phyloP scores from a whole-genome alignment of 2,113 vertebrate species.

The Petromus typicus region DNA sequence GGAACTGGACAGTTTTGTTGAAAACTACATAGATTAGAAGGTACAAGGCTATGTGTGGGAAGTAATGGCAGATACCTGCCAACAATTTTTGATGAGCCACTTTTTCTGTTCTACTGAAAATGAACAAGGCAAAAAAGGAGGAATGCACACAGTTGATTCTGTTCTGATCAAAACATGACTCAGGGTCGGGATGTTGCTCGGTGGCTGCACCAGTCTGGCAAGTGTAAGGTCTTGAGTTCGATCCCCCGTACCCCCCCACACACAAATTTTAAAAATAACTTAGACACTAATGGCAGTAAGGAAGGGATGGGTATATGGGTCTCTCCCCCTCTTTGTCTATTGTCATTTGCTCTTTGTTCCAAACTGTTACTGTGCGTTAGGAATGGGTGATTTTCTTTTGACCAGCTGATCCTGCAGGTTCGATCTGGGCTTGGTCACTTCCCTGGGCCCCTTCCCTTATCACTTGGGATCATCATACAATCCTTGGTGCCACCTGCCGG shows the following conservation, averaged over 20 bases:
- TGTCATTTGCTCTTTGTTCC: not conserved
- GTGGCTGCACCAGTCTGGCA: no score
- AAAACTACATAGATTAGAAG: not conserved
- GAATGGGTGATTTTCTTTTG: constrained; percentile 20
- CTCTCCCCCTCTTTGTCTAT: not conserved
- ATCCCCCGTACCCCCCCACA: no score
- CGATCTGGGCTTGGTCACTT: not conserved
- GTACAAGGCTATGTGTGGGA: not conserved
- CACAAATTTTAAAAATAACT: not conserved
- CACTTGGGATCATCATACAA: constrained; percentile 24
- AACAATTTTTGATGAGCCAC: not conserved
- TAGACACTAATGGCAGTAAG: not conserved
- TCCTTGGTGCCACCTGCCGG: not conserved
- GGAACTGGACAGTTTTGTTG: not conserved
- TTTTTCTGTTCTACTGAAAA: not conserved
- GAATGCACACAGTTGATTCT: not conserved
- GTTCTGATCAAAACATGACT: constrained; percentile 13
- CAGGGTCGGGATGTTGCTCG: not conserved
- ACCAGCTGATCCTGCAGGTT: constrained; percentile 24
- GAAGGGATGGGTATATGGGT: not conserved
- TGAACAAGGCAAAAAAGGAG: not conserved
- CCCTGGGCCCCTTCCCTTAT: constrained; percentile 49
- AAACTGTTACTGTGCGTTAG: not conserved
- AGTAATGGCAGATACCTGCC: not conserved
- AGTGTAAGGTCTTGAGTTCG: no score